Evolutionary conservation across 2,888 invertebrate species (phyloP), one percentile per base, ranked within the genome.

Genomic region (Drosophila testacea): DNA sequence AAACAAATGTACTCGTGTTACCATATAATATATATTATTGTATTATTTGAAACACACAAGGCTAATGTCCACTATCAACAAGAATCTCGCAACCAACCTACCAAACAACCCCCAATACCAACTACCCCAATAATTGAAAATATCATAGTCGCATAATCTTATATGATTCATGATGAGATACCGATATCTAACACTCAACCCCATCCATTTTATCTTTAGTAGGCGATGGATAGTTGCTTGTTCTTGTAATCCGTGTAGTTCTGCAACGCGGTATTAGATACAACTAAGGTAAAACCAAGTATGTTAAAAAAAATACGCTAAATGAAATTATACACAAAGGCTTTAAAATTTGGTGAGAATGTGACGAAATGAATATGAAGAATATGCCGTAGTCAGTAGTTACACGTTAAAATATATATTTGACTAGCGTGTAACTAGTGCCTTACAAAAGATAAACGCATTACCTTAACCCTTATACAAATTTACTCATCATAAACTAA

Each of bases 381-480:
- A 44, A 46, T 83, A 85, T 64, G 79, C 76, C 74, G 82, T 91
- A 91, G 92, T 92, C 92, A 92, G 92, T 92, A 92, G 92, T 92
- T 92, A 88, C 92, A 92, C 90, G 91, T 90, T 91, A 81, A 88
- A 47, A 79, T 79, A 28, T 39, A 46, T 22, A 38, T 44, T 47
- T 59, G 11, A 42, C 55, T 83, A 88, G 90, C 90, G 92, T 92
- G 92, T 91, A 91, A 90, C 92, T 92, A 92, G 91, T 92, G 92
- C 92, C 92, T 92, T 92, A 91, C 90, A 81, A 90, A 90, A 86
- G 79, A 90, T 87, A 82, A 90, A 91, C 91, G 89, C 88, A 91
- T 89, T 90, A 91, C 91, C 91, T 91, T 88, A 90, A 83, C 78
- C 78, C 85, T 82, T 80, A 86, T 85, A 85, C 89, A 85, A 85